A percentile compares a stretch with the other conserved stretches of the same genome.
Conservation (phyloP, 2,113 vertebrate genomes). For the Caranx melampygus region DNA sequence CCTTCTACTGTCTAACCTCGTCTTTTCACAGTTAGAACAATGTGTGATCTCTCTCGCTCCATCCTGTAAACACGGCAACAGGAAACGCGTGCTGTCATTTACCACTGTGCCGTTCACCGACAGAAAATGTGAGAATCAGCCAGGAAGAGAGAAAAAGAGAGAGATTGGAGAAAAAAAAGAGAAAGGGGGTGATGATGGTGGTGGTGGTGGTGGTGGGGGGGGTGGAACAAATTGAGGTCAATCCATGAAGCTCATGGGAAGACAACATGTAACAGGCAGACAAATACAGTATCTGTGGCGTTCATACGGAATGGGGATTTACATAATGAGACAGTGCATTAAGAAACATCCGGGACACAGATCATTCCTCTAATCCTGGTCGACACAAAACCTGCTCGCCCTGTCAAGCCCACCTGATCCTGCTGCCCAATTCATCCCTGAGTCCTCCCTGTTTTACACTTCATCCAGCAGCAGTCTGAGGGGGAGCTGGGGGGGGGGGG, state of each 20-base stretch:
- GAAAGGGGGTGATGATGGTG: not conserved
- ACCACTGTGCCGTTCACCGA: not conserved
- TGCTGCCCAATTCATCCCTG: conserved; percentile 41
- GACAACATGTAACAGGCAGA: conserved; percentile 65
- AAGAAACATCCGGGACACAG: conserved; percentile 81
- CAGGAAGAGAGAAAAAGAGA: not conserved
- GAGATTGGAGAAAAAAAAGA: not conserved
- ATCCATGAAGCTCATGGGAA: conserved; percentile 35
- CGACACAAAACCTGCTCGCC: conserved; percentile 74
- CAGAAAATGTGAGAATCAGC: conserved; percentile 9
- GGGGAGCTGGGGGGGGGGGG: conserved; percentile 8
- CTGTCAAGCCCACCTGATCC: conserved; percentile 78
- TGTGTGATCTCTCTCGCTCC: conserved; percentile 16
- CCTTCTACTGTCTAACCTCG: conserved; percentile 31
- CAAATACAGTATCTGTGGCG: conserved; percentile 79
- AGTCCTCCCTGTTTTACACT: conserved; percentile 13
- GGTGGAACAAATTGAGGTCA: conserved; percentile 54
- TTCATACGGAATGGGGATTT: conserved; percentile 82
- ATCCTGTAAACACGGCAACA: conserved; percentile 31
- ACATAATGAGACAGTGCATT: conserved; percentile 87
- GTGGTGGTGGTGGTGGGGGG: not conserved
- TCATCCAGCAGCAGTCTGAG: conserved; percentile 13
- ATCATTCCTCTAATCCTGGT: conserved; percentile 83
- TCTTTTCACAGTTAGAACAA: not conserved
- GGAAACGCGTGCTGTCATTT: conserved; percentile 26